Base-by-base conservation (phyloP, 2,113 vertebrate species). In the Monarcha castaneiventris region DNA sequence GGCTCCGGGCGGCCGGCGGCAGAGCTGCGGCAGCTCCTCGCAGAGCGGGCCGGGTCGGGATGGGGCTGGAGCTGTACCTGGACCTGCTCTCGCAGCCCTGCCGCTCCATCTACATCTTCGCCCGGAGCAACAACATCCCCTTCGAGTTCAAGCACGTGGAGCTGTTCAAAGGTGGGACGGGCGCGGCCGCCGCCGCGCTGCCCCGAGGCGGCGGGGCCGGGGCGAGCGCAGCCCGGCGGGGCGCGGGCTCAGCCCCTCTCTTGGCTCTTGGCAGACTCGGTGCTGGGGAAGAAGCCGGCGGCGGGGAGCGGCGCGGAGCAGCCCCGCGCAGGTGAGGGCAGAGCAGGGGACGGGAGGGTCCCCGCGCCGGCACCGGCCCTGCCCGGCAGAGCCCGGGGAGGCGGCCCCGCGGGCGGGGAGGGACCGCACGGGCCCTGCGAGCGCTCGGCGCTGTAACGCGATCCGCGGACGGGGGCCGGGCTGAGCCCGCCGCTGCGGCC, bases 11-110 rank as follows among this genome's bases (percentile, higher is more conserved):
- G 27, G 11, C 13, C 14, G 46, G 43, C 44, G 37, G 15, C 67
- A 44, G 62, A 48, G 61, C 27, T 32, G 71, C 29, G 21, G 37
- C 26, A 72, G 51, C n/a, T 80, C n/a, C 56, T 62, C 37, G 56
- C 61, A n/a, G 32, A 27, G 33, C 58, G 62, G 54, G 62, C 39
- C 32, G 26, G n/a, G 64, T 41, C 48, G 76, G 54, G 56, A 95
- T 96, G 93, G 90, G 23, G 7, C 96, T 99, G 96, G 98, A 99
- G 89, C 96, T 99, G 15, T 99, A 98, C 61, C 97, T 99, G 37
- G 98, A 99, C 76, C 96, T 99, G 27, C 5, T 97, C 43, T 99
- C 99, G 1, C 98, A 98, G 94, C 98, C 98, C 25, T 98, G 98
- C 93, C 96, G 98, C 6, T 94, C 98, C 0, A 96, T 99, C 74